phyloP scores from a whole-genome alignment of 2,888 invertebrate species.

The Margaritifera margaritifera region DNA sequence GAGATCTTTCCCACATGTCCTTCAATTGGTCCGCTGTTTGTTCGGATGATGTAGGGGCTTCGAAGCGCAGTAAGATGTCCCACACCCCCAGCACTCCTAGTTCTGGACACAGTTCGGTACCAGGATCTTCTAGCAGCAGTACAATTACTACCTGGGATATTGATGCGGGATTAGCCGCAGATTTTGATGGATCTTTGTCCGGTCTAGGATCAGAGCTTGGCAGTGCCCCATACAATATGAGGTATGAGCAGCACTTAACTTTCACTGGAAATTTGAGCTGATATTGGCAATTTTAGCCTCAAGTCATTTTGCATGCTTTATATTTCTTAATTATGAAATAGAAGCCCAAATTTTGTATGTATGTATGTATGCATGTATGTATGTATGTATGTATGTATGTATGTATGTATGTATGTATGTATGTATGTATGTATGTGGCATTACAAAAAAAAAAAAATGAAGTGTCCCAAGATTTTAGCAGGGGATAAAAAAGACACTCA shows the following conservation, averaged over 20 bases:
- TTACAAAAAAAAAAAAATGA: no score
- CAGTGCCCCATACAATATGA: constrained; percentile 81
- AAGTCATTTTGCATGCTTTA: neutral
- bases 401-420: no score
- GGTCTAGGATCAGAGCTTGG: constrained; percentile 81
- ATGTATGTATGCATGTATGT: no score
- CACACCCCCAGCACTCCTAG: constrained; percentile 23
- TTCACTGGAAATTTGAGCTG: neutral
- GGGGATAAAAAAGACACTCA: no score
- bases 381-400: no score
- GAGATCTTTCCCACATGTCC: constrained; percentile 32
- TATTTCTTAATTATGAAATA: neutral
- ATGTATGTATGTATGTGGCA: no score
- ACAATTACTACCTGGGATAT: constrained; percentile 75
- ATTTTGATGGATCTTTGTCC: constrained; percentile 83
- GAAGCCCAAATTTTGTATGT: neutral
- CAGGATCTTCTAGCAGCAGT: constrained; percentile 18
- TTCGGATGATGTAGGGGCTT: neutral
- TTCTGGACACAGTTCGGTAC: constrained; percentile 7
- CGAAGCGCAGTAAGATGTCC: constrained; percentile 58
- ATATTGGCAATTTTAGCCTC: neutral
- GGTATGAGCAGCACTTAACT: constrained; percentile 71
- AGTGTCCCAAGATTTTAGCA: no score
- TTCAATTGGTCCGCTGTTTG: constrained; percentile 36
- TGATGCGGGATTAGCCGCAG: constrained; percentile 80